These are phyloP conservation scores for Corythaixoides concolor DNA, from an alignment of 2,113 vertebrate species.

Conservation along the genomic window DNA sequence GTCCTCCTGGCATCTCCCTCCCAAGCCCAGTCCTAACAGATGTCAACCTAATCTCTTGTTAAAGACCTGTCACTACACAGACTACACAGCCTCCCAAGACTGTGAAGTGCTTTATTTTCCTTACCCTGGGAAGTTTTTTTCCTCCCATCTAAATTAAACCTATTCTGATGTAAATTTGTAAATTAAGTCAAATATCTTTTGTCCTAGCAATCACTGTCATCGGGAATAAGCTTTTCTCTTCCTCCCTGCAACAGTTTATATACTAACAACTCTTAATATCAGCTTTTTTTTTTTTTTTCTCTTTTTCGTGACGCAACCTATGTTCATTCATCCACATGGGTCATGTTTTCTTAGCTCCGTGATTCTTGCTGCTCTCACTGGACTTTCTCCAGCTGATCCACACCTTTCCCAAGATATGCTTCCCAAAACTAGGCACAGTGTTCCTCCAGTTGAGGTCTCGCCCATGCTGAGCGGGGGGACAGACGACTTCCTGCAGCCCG, in stretches of 20 bases:
- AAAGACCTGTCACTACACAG: background rate
- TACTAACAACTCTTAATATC: background rate
- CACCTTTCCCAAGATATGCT: background rate
- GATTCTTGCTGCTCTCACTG: background rate
- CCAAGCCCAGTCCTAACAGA: background rate
- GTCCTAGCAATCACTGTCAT: background rate
- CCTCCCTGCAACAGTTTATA: background rate
- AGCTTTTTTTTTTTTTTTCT: too few relatives aligned
- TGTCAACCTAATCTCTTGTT: background rate
- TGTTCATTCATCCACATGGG: background rate
- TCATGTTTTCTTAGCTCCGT: background rate
- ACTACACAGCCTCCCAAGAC: background rate
- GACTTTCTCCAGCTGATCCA: background rate
- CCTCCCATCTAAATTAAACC: background rate
- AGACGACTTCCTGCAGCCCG: background rate
- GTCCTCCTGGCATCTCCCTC: background rate
- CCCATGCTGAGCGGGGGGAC: background rate
- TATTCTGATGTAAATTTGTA: background rate
- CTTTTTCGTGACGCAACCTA: background rate
- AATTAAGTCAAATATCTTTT: background rate
- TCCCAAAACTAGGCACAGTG: background rate
- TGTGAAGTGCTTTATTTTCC: background rate
- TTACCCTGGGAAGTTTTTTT: background rate
- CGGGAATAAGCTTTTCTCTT: background rate
- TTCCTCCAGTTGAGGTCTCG: background rate